phyloP scores from a whole-genome alignment of 2,113 vertebrate genomes.

The Acrocephalus kingi region DNA sequence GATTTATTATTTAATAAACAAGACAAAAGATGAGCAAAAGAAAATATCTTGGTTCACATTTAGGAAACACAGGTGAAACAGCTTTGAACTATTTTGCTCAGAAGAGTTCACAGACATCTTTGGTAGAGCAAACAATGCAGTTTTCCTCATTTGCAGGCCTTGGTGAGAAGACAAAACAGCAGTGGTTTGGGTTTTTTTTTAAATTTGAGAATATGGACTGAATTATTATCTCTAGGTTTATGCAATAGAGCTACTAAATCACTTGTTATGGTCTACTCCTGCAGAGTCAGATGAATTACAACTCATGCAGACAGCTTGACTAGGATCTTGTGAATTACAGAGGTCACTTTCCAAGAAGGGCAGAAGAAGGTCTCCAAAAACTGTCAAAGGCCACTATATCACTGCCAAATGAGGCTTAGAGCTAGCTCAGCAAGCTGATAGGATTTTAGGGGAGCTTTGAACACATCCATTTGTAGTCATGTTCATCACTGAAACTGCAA shows the following conservation, averaged over 20 bases:
- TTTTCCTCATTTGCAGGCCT: not conserved
- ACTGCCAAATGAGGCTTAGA: not conserved
- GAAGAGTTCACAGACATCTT: not conserved
- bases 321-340: not conserved
- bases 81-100: not conserved
- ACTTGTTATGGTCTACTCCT: not conserved
- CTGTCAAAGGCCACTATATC: not conserved
- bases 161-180: not conserved
- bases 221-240: not conserved
- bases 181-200: not conserved
- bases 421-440: not conserved
- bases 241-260: not conserved
- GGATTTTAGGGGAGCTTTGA: not conserved
- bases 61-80: not conserved
- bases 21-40: not conserved
- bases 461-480: not conserved
- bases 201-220: not conserved
- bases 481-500: accelerated
- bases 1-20: not conserved
- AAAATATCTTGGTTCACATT: not conserved
- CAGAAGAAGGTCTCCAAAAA: not conserved
- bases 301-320: not conserved
- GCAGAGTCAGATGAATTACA: not conserved
- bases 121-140: not conserved
- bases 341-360: not conserved